Conservation (phyloP, 2,888 invertebrate genomes). For the Cataglyphis albicans region DNA sequence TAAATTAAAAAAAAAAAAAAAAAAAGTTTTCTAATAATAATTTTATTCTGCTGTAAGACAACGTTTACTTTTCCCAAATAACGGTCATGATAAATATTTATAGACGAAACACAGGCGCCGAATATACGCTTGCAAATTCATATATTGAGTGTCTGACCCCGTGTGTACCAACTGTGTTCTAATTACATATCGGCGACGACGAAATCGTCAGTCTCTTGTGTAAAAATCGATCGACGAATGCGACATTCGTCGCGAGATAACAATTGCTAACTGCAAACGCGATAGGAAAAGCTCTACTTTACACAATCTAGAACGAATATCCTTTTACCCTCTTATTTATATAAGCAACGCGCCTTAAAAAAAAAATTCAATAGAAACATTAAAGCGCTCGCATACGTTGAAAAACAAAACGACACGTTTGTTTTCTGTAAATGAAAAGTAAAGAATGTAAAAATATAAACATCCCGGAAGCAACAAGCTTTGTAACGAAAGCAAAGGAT, state of each 20-base stretch:
- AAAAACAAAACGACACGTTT: neutral
- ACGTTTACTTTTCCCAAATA: too few relatives aligned
- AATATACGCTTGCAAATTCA: neutral
- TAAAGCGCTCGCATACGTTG: neutral
- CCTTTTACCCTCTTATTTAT: constrained; percentile 19
- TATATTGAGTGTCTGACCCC: neutral
- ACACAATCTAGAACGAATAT: neutral
- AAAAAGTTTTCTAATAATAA: neutral
- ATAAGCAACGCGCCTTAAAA: neutral
- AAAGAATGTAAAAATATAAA: neutral
- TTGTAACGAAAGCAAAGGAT: neutral
- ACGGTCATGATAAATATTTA: too few relatives aligned
- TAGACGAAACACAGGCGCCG: too few relatives aligned
- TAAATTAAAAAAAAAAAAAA: neutral
- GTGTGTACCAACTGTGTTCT: constrained; percentile 21
- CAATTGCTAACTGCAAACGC: constrained; percentile 3
- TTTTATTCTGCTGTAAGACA: neutral
- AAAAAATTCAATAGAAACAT: neutral
- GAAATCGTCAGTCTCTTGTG: constrained; percentile 4
- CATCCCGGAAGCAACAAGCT: neutral
- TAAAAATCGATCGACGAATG: constrained; percentile 12
- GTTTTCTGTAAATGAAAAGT: neutral
- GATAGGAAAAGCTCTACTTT: neutral
- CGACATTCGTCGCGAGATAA: constrained; percentile 38
- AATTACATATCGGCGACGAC: constrained; percentile 44